Conservation (phyloP, 2,888 invertebrate genomes). For the Hydrotaea cyrtoneurina region DNA sequence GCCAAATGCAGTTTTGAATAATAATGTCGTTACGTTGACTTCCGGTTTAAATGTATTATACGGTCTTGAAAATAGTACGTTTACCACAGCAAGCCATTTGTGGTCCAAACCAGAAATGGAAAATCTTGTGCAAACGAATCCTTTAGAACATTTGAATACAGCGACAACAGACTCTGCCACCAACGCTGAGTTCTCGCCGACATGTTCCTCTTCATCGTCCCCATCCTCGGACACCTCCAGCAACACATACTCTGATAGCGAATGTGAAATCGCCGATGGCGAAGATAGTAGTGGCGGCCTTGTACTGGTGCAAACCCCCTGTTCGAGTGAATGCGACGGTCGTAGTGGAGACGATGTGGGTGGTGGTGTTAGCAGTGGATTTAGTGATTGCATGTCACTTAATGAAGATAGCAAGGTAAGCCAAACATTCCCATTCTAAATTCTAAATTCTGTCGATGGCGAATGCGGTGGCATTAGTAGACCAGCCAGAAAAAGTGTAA, state of each 20-base stretch:
- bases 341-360: conserved; percentile 9
- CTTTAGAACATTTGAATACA: conserved; percentile 30
- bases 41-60: conserved; percentile 36
- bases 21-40: conserved; percentile 19
- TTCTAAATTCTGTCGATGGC: not conserved
- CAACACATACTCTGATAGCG: conserved; percentile 33
- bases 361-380: conserved; percentile 39
- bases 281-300: conserved; percentile 58
- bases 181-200: not conserved
- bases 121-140: conserved; percentile 54
- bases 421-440: not conserved
- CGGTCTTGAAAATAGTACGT: not conserved
- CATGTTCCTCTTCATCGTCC: not conserved
- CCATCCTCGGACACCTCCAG: not conserved
- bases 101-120: conserved; percentile 42
- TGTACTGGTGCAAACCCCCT: conserved; percentile 52
- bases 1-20: conserved; percentile 49
- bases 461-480: not conserved
- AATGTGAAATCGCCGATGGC: conserved; percentile 58
- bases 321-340: not conserved
- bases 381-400: conserved; percentile 58
- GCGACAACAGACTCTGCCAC: not conserved
- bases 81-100: conserved; percentile 20
- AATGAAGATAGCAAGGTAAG: conserved; percentile 61
- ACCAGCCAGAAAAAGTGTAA: conserved; percentile 35